Percentiles rank a stretch among this genome's conserved stretches.
Evolutionary conservation across 2,797 vertebrate species (phyloP).

Genomic region (Momotus momota): DNA sequence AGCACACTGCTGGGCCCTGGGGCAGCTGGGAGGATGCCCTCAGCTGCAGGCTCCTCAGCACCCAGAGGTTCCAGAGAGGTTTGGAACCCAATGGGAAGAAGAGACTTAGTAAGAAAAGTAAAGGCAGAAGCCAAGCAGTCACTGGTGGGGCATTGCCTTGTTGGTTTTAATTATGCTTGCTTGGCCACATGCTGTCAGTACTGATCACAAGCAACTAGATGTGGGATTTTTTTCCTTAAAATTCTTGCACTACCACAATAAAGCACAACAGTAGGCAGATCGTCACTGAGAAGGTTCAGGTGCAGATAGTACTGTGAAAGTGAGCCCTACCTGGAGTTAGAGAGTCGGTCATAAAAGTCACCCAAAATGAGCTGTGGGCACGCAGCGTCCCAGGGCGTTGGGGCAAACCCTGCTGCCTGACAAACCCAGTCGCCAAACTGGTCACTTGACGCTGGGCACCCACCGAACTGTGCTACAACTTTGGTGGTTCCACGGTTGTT

Average conservation of each 20-base stretch:
- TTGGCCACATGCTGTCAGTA: not conserved
- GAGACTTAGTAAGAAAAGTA: too few species aligned
- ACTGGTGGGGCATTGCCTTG: not conserved
- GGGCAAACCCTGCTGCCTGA: not conserved
- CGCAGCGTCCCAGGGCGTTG: not conserved
- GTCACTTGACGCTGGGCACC: not conserved
- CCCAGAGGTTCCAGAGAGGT: fast-evolving
- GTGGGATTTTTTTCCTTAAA: not conserved
- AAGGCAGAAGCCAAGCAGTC: not conserved
- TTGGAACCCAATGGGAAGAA: not conserved
- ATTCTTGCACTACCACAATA: not conserved
- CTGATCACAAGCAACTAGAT: not conserved
- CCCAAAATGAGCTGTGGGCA: fast-evolving
- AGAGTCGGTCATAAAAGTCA: fast-evolving
- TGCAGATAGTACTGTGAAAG: not conserved
- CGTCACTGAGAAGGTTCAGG: fast-evolving
- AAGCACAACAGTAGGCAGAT: not conserved
- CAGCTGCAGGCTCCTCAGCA: not conserved
- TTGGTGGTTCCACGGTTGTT: fast-evolving
- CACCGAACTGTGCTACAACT: not conserved
- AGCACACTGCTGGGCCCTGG: not conserved
- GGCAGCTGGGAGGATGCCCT: too few species aligned
- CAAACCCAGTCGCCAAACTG: fast-evolving
- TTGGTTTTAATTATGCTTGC: not conserved
- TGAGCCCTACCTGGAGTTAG: fast-evolving